Conservation (phyloP, 1,140 invertebrate species). For the Hormaphis cornu region DNA sequence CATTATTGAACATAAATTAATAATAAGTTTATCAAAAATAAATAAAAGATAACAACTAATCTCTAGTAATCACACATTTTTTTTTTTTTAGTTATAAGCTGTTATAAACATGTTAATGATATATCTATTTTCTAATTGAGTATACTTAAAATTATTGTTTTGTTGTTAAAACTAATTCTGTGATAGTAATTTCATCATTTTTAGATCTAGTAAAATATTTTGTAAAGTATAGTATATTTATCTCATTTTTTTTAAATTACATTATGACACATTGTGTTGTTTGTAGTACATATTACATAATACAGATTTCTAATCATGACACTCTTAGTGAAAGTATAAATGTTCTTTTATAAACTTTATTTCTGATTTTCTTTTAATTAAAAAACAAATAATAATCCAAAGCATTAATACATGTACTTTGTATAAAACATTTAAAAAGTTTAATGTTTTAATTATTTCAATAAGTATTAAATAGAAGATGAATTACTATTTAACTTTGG, state of each 20-base stretch:
- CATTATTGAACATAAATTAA: not conserved
- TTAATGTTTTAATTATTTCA: not conserved
- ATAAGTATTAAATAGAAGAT: not conserved
- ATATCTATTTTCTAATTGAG: not conserved
- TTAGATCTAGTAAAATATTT: not conserved
- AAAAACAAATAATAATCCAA: not conserved
- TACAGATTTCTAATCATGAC: not conserved
- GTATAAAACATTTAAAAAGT: too few relatives aligned
- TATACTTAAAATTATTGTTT: not conserved
- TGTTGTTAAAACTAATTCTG: conserved; percentile 23
- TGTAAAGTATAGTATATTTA: not conserved
- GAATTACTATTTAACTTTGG: not conserved
- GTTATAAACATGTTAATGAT: conserved; percentile 3
- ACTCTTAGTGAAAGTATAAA: not conserved
- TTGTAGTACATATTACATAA: too few relatives aligned
- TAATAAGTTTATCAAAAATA: not conserved
- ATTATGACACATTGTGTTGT: too few relatives aligned
- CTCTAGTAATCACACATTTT: not conserved
- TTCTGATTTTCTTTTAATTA: not conserved
- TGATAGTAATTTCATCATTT: conserved; percentile 7
- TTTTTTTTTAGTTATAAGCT: conserved; percentile 11
- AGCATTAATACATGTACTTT: not conserved
- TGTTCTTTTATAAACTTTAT: not conserved
- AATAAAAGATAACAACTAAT: not conserved
- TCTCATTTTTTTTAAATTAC: not conserved